Conservation (phyloP, 2,888 invertebrate species). For the Rhodophaea formosa region DNA sequence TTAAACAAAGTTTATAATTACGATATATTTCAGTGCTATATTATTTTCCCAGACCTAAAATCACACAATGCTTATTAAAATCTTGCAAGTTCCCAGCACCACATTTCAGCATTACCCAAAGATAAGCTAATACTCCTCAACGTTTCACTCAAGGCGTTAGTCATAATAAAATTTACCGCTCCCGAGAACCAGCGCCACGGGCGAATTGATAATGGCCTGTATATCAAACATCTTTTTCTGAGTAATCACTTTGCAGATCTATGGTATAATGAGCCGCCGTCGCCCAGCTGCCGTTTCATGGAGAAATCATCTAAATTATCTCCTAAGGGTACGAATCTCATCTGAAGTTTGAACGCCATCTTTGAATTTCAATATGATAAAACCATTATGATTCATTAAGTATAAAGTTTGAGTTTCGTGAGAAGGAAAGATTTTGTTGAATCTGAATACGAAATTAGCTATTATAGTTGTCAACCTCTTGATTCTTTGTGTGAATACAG, state of each 20-base stretch:
- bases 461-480: background rate
- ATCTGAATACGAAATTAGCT: background rate
- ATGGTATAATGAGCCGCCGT: conserved; percentile 55
- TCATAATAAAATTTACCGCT: conserved; percentile 41
- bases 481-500: no score
- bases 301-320: conserved; percentile 64
- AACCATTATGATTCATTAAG: conserved; percentile 26
- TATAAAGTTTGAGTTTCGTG: background rate
- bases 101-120: background rate
- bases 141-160: conserved; percentile 33
- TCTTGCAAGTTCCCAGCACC: background rate
- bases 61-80: background rate
- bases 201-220: conserved; percentile 69
- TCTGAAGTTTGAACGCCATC: conserved; percentile 55
- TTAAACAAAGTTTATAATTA: no score
- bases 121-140: conserved; percentile 18
- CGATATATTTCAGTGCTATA: no score
- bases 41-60: background rate
- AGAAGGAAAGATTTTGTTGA: background rate
- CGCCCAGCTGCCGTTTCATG: conserved; percentile 66
- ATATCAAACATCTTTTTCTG: conserved; percentile 73
- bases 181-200: conserved; percentile 45
- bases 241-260: conserved; percentile 65
- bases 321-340: conserved; percentile 64
- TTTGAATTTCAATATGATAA: conserved; percentile 61